Conservation (phyloP, 2,888 invertebrate species). For the Nomada fucata region DNA sequence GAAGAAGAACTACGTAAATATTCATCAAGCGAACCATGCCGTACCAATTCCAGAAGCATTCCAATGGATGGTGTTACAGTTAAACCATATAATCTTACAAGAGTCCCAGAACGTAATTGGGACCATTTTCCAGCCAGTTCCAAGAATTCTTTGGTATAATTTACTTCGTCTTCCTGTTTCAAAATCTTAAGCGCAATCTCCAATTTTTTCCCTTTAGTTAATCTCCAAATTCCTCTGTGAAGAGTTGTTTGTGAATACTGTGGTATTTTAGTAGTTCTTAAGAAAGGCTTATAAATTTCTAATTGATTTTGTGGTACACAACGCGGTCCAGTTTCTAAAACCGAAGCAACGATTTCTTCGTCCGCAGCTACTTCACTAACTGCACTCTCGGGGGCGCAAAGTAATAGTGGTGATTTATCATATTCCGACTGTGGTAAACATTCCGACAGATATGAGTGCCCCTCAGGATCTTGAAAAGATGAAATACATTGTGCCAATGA, state of each 20-base stretch:
- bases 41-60: constrained; percentile 92
- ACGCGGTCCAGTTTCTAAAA: constrained; percentile 85
- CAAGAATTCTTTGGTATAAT: constrained; percentile 89
- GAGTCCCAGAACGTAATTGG: constrained; percentile 90
- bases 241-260: constrained; percentile 74
- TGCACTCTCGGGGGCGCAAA: constrained; percentile 87
- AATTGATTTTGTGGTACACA: constrained; percentile 89
- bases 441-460: constrained; percentile 88
- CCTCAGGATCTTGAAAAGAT: constrained; percentile 87
- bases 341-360: constrained; percentile 84
- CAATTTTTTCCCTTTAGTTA: constrained; percentile 90
- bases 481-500: constrained; percentile 88
- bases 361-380: constrained; percentile 86
- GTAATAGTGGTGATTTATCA: constrained; percentile 89
- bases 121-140: constrained; percentile 92
- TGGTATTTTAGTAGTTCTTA: constrained; percentile 71
- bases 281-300: constrained; percentile 88
- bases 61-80: constrained; percentile 91
- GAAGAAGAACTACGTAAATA: constrained; percentile 86
- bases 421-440: constrained; percentile 95
- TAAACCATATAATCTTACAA: constrained; percentile 91
- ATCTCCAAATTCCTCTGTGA: constrained; percentile 91
- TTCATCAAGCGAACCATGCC: constrained; percentile 91
- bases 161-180: constrained; percentile 86
- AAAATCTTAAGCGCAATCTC: constrained; percentile 93